Conservation (phyloP, 2,888 invertebrate species). For the Eurois occulta region DNA sequence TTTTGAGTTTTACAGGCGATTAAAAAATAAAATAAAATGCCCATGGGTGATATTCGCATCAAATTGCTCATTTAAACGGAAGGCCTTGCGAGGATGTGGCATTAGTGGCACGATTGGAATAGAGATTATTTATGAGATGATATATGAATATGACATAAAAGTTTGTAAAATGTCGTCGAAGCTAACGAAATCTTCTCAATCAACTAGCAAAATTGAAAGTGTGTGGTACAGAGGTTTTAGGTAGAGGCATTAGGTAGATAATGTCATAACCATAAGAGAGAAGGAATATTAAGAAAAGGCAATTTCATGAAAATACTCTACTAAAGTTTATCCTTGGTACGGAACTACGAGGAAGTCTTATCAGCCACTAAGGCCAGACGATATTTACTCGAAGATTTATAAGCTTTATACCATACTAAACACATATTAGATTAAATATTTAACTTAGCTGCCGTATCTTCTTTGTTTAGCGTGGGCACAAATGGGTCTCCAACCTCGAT, state of each 20-base stretch:
- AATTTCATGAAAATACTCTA: neutral
- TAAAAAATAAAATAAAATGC: neutral
- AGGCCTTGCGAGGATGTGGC: neutral
- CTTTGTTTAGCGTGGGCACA: neutral
- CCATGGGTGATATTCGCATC: neutral
- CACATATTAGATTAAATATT: neutral
- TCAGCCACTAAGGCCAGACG: neutral
- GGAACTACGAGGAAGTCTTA: neutral
- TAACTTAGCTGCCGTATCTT: neutral
- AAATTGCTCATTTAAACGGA: neutral
- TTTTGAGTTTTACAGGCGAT: neutral
- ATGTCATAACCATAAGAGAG: too few species aligned
- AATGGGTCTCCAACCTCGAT: neutral
- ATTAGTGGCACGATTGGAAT: conserved; percentile 5
- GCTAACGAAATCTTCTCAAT: neutral
- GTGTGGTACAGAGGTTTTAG: too few species aligned
- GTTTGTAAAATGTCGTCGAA: neutral
- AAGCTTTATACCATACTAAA: neutral
- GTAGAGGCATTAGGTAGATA: neutral
- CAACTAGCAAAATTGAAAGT: neutral
- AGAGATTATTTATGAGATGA: conserved; percentile 5
- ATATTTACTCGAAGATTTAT: conserved; percentile 15
- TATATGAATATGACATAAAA: neutral
- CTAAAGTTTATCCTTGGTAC: too few species aligned
- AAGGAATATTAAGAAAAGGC: neutral